Percentiles rank a stretch among this genome's conserved stretches.
phyloP scores from a whole-genome alignment of 2,113 vertebrate genomes.

The Hymenochirus boettgeri region DNA sequence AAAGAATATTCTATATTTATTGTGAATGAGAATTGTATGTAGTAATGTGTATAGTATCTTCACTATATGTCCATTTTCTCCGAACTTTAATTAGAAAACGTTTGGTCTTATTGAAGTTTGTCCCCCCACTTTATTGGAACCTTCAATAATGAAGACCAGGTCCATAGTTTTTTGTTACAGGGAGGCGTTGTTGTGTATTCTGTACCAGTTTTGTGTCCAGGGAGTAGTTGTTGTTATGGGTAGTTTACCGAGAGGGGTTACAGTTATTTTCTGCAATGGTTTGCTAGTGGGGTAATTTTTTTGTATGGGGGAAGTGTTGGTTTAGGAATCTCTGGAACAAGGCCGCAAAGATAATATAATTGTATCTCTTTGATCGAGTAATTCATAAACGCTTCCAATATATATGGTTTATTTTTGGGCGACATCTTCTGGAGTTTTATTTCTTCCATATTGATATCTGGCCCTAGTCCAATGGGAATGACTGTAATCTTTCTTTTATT shows the following conservation, averaged over 20 bases:
- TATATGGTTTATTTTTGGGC: constrained; percentile 72
- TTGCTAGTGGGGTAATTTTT: background rate
- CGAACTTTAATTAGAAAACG: constrained; percentile 71
- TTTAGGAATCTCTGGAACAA: constrained; percentile 55
- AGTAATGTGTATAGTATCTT: constrained; percentile 64
- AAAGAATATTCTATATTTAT: constrained; percentile 75
- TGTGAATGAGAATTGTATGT: constrained; percentile 77
- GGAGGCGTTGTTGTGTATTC: background rate
- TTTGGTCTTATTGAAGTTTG: constrained; percentile 72
- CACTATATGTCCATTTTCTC: constrained; percentile 59
- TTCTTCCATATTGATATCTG: constrained; percentile 63
- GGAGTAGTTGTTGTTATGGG: background rate
- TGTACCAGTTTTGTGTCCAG: background rate
- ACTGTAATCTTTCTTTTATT: constrained; percentile 72
- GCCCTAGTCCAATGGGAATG: constrained; percentile 76
- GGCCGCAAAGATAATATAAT: constrained; percentile 79
- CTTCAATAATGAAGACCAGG: constrained; percentile 82
- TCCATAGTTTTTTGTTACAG: constrained; percentile 57
- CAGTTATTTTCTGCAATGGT: background rate
- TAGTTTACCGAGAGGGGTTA: background rate
- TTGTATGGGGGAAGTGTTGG: background rate
- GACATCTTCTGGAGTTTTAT: constrained; percentile 74
- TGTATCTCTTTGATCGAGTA: constrained; percentile 62
- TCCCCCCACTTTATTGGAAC: constrained; percentile 74
- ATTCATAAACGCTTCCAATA: constrained; percentile 72